Percentiles rank a stretch among this genome's conserved stretches.
Conservation (phyloP, 2,888 invertebrate genomes). For the Cryptus viduatorius region DNA sequence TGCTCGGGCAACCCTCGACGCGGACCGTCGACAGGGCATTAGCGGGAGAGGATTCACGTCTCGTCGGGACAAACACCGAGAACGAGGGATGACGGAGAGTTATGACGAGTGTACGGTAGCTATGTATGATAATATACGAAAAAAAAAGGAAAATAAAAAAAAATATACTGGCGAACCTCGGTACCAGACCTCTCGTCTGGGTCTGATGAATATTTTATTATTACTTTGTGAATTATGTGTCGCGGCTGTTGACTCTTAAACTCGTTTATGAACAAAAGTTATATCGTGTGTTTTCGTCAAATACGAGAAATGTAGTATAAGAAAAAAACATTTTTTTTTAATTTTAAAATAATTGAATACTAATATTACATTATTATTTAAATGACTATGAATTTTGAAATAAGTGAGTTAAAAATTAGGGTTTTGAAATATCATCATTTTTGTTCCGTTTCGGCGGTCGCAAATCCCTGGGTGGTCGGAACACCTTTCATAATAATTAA, state of each 20-base stretch:
- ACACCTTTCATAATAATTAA: neutral
- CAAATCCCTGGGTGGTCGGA: neutral
- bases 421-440: neutral
- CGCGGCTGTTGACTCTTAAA: neutral
- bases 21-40: constrained; percentile 72
- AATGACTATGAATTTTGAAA: neutral
- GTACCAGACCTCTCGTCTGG: neutral
- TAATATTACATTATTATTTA: neutral
- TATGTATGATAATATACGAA: constrained; percentile 34
- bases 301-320: neutral
- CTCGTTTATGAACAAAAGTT: neutral
- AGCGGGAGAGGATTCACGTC: constrained; percentile 70
- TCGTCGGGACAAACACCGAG: constrained; percentile 30
- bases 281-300: neutral
- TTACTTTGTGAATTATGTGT: neutral
- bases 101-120: constrained; percentile 64
- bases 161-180: neutral
- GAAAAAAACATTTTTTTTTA: neutral
- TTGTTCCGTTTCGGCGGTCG: neutral
- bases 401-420: neutral
- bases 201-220: constrained; percentile 5
- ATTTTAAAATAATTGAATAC: no score
- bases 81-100: constrained; percentile 63
- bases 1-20: constrained; percentile 56
- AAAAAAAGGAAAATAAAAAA: neutral